A percentile compares a stretch with the other conserved stretches of the same genome.
phyloP scores from a whole-genome alignment of 1,140 invertebrate genomes.

The Stenopsyche tienmushanensis region DNA sequence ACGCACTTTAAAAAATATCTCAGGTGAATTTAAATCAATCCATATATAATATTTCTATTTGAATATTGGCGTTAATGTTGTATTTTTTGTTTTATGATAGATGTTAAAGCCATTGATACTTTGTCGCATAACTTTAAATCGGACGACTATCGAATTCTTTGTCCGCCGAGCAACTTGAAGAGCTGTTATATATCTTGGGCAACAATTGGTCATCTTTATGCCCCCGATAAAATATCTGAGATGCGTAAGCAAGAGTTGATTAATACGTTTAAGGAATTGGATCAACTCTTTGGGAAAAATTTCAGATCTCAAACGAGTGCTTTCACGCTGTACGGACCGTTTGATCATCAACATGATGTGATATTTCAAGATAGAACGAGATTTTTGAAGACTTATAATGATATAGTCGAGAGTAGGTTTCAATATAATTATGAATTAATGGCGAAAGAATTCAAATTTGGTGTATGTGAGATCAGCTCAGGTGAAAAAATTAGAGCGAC shows the following conservation, averaged over 20 bases:
- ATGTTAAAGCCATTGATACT: slow-evolving; percentile 7
- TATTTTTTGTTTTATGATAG: too few relatives aligned
- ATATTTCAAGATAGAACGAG: slow-evolving; percentile 69
- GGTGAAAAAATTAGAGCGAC: background rate
- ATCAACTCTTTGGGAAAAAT: slow-evolving; percentile 66
- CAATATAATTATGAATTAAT: slow-evolving; percentile 35
- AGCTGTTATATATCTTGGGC: slow-evolving; percentile 72
- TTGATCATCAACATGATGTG: slow-evolving; percentile 60
- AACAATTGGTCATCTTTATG: slow-evolving; percentile 64
- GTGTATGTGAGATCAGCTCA: background rate
- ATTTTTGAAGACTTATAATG: slow-evolving; percentile 47
- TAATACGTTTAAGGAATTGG: slow-evolving; percentile 65
- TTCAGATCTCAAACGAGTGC: slow-evolving; percentile 59
- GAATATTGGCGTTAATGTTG: background rate
- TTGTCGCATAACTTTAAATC: slow-evolving; percentile 28
- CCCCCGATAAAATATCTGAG: slow-evolving; percentile 54
- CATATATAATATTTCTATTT: too few relatives aligned
- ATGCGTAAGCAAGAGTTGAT: slow-evolving; percentile 64
- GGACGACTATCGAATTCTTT: slow-evolving; percentile 53
- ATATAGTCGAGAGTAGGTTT: slow-evolving; percentile 25
- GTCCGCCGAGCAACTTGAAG: slow-evolving; percentile 54
- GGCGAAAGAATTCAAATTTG: background rate
- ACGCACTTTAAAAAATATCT: slow-evolving; percentile 65
- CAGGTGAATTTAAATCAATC: slow-evolving; percentile 51
- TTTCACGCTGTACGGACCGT: slow-evolving; percentile 67